phyloP scores from a whole-genome alignment of 2,888 invertebrate genomes.

The Pseudococcus jackbeardsleyi region DNA sequence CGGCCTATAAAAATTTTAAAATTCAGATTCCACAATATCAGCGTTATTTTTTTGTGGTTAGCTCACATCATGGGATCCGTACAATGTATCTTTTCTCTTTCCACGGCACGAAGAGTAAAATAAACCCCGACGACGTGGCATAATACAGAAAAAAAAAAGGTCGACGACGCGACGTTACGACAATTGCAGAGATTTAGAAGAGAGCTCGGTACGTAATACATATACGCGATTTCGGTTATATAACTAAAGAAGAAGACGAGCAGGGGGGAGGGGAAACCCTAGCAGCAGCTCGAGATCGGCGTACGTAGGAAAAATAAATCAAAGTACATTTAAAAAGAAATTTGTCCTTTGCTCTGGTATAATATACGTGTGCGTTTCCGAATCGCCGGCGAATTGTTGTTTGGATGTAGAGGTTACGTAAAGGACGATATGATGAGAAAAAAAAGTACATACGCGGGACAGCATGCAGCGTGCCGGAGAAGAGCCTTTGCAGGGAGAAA shows the following conservation, averaged over 20 bases:
- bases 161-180: not conserved
- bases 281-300: not conserved
- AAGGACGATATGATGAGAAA: not conserved
- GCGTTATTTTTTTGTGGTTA: not conserved
- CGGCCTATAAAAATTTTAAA: no score
- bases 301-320: constrained; percentile 6
- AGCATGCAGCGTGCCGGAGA: not conserved
- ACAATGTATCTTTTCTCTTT: not conserved
- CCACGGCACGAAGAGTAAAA: not conserved
- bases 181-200: not conserved
- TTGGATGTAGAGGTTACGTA: not conserved
- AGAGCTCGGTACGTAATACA: no score
- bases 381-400: not conserved
- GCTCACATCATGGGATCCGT: not conserved
- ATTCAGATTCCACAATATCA: not conserved
- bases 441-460: not conserved
- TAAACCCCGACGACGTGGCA: not conserved
- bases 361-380: not conserved
- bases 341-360: not conserved
- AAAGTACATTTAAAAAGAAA: constrained; percentile 19
- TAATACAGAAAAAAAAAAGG: not conserved
- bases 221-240: not conserved
- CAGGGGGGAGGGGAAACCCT: not conserved
- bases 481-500: not conserved
- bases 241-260: not conserved